phyloP scores from a whole-genome alignment of 2,888 invertebrate genomes.

The Tolmerus cingulatus region DNA sequence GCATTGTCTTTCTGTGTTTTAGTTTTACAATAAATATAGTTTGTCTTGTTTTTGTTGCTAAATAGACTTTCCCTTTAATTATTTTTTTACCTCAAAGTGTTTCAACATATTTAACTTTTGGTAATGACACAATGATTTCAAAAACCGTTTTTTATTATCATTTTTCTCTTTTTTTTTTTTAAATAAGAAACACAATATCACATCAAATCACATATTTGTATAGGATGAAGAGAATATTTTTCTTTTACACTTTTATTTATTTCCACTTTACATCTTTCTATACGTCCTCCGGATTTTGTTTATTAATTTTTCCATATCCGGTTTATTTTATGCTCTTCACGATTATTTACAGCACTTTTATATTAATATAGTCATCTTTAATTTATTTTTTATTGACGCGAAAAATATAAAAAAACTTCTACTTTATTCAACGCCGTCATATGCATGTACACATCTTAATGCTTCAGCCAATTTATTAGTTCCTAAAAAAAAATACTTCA shows the following conservation, averaged over 20 bases:
- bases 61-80: background rate
- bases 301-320: background rate
- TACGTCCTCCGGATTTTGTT: background rate
- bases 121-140: background rate
- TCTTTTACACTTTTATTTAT: background rate
- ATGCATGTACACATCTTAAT: background rate
- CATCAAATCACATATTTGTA: slow-evolving; percentile 39
- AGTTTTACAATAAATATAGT: background rate
- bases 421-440: background rate
- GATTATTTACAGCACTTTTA: background rate
- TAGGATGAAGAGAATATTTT: slow-evolving; percentile 23
- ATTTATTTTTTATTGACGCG: background rate
- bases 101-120: slow-evolving; percentile 11
- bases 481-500: background rate
- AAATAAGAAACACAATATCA: slow-evolving; percentile 34
- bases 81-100: background rate
- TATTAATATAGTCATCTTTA: background rate
- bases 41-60: background rate
- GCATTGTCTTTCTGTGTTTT: background rate
- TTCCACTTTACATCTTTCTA: background rate
- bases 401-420: background rate
- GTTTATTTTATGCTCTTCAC: background rate
- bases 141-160: background rate
- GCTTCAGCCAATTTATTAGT: background rate
- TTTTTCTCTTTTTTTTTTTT: slow-evolving; percentile 2